These are phyloP conservation scores for Oryzias melastigma DNA, from an alignment of 2,113 vertebrate species.

Conservation along the genomic window DNA sequence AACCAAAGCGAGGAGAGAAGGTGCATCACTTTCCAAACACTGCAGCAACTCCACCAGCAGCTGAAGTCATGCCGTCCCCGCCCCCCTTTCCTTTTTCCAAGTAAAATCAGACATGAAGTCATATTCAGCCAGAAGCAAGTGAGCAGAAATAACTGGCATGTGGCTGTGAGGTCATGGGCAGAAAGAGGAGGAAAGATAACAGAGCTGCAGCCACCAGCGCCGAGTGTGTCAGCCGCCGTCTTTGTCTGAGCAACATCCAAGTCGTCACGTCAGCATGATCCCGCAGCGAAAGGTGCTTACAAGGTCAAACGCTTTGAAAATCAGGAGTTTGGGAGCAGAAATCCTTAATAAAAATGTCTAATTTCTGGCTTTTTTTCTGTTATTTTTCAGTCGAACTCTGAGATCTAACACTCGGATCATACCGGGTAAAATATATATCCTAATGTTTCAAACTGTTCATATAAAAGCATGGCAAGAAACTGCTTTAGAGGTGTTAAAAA, in stretches of 20 bases:
- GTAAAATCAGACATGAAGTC: conserved; percentile 72
- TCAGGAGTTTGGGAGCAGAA: too few species aligned
- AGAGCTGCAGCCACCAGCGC: conserved; percentile 52
- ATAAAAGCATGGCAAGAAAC: too few species aligned
- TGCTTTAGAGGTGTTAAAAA: too few species aligned
- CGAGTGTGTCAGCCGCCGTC: conserved; percentile 44
- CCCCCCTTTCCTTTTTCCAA: conserved; percentile 27
- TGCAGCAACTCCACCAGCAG: neutral
- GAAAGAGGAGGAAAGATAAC: conserved; percentile 62
- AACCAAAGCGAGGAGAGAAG: neutral
- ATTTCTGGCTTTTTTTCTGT: too few species aligned
- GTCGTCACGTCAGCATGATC: conserved; percentile 9
- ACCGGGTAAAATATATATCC: too few species aligned
- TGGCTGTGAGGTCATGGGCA: conserved; percentile 69
- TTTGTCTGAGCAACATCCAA: conserved; percentile 31
- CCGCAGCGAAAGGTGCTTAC: too few species aligned
- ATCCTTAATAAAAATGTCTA: too few species aligned
- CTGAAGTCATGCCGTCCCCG: neutral
- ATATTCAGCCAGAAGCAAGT: conserved; percentile 65
- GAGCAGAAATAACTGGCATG: conserved; percentile 68
- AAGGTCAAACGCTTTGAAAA: too few species aligned
- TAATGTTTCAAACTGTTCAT: too few species aligned
- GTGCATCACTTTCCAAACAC: conserved; percentile 20
- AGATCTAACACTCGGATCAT: too few species aligned
- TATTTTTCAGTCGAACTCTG: too few species aligned